Evolutionary conservation across 2,888 invertebrate species (phyloP).

Genomic region (Tipula vernalis): DNA sequence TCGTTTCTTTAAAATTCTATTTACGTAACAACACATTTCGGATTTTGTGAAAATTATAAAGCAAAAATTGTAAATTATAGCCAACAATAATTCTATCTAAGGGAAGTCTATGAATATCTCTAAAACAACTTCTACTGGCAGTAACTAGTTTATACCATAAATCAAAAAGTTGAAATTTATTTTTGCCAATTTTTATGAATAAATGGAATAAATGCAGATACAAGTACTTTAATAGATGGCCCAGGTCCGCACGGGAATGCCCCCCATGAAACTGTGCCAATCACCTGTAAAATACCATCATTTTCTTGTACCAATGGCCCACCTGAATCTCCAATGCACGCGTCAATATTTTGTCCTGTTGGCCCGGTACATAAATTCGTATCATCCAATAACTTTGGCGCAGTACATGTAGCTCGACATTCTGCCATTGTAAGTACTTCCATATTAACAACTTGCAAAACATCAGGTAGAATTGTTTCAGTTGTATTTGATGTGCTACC

Average conservation of each 20-base stretch:
- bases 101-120: no score
- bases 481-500: neutral
- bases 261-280: neutral
- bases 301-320: neutral
- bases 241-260: neutral
- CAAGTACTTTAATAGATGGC: slow-evolving; percentile 21
- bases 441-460: neutral
- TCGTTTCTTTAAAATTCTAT: no score
- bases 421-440: neutral
- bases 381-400: neutral
- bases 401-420: neutral
- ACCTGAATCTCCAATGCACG: neutral
- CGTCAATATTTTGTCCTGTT: neutral
- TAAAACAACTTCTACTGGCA: no score
- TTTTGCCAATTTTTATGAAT: neutral
- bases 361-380: neutral
- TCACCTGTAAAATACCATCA: neutral
- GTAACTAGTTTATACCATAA: no score
- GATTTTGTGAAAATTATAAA: no score
- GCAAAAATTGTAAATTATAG: no score
- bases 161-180: neutral
- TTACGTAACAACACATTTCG: no score
- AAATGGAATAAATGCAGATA: slow-evolving; percentile 21
- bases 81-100: no score
- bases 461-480: neutral